phyloP scores from a whole-genome alignment of 2,113 vertebrate species.

The Nannobrachium achirus region DNA sequence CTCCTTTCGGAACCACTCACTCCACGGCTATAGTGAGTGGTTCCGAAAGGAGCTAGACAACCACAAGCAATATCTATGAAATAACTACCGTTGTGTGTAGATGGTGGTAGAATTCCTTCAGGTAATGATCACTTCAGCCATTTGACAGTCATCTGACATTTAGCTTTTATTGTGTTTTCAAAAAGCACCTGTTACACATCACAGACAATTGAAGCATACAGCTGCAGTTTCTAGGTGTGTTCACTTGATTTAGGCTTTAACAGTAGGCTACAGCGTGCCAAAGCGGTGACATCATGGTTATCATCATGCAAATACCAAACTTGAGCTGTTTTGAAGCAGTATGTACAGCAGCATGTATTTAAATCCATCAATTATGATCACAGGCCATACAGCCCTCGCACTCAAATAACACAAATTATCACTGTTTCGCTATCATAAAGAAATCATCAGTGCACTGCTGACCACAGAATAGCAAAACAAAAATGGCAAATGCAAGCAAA shows the following conservation, averaged over 20 bases:
- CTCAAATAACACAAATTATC: slow-evolving; percentile 41
- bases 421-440: slow-evolving; percentile 35
- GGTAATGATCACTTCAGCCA: too few relatives aligned
- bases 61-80: too few relatives aligned
- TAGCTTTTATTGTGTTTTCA: slow-evolving; percentile 66
- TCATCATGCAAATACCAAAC: slow-evolving; percentile 66
- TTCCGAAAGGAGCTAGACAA: too few relatives aligned
- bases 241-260: slow-evolving; percentile 16
- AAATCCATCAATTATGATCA: slow-evolving; percentile 53
- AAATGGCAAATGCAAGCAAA: slow-evolving; percentile 28
- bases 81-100: too few relatives aligned
- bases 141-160: slow-evolving; percentile 41
- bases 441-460: slow-evolving; percentile 58
- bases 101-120: too few relatives aligned
- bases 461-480: slow-evolving; percentile 50
- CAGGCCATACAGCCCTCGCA: not conserved
- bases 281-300: slow-evolving; percentile 40
- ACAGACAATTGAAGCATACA: slow-evolving; percentile 63
- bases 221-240: slow-evolving; percentile 10
- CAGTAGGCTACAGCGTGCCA: slow-evolving; percentile 28
- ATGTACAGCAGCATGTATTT: slow-evolving; percentile 66
- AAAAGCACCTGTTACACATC: slow-evolving; percentile 66
- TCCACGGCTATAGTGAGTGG: too few relatives aligned
- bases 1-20: too few relatives aligned
- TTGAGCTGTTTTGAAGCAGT: slow-evolving; percentile 59